These are phyloP conservation scores for Stratiomys singularior DNA, from an alignment of 2,888 invertebrate genomes.

Conservation along the genomic window DNA sequence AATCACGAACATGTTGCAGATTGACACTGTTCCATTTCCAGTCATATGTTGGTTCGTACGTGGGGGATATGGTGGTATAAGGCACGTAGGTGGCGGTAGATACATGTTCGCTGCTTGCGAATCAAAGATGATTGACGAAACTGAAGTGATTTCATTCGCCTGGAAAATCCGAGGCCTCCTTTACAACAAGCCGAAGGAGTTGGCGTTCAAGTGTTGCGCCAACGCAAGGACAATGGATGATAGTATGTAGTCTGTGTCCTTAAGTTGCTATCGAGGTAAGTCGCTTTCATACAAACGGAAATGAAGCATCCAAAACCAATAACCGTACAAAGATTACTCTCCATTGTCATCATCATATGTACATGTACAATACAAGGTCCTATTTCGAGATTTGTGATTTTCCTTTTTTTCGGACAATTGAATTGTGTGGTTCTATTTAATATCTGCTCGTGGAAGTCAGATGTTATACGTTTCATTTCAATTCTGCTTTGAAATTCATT, in stretches of 20 bases:
- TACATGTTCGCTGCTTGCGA: not conserved
- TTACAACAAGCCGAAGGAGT: not conserved
- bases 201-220: not conserved
- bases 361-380: not conserved
- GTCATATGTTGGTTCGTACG: no score
- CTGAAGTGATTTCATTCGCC: not conserved
- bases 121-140: slow-evolving; percentile 1
- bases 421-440: slow-evolving; percentile 14
- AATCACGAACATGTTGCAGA: not conserved
- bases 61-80: no score
- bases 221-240: not conserved
- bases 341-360: not conserved
- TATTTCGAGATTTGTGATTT: slow-evolving; percentile 10
- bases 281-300: slow-evolving; percentile 11
- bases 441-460: not conserved
- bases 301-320: slow-evolving; percentile 26
- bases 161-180: not conserved
- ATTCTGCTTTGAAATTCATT: not conserved
- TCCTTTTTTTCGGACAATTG: not conserved
- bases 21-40: not conserved
- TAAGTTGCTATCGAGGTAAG: not conserved
- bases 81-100: not conserved
- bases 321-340: slow-evolving; percentile 5
- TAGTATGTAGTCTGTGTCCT: not conserved
- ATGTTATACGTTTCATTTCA: not conserved